Conservation (phyloP, 2,888 invertebrate genomes). For the Drosophila melanosoma region DNA sequence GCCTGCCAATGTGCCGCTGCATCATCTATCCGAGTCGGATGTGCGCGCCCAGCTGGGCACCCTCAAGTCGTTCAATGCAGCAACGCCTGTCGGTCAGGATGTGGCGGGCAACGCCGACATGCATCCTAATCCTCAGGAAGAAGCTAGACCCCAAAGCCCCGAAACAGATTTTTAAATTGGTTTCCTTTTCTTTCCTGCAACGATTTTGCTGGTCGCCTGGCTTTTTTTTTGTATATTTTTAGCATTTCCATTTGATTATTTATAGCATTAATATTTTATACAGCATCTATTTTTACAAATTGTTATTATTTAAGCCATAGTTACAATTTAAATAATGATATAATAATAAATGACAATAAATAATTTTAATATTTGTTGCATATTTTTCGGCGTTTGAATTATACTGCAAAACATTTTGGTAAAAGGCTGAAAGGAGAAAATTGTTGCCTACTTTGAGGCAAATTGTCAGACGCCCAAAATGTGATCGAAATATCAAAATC, state of each 20-base stretch:
- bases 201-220: not conserved
- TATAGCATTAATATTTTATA: constrained; percentile 39
- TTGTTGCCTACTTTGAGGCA: not conserved
- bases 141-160: constrained; percentile 80
- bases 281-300: constrained; percentile 1
- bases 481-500: not conserved
- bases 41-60: constrained; percentile 81
- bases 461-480: not conserved
- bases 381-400: not conserved
- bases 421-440: not conserved
- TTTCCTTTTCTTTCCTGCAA: constrained; percentile 4
- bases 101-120: constrained; percentile 10
- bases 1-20: constrained; percentile 82
- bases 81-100: constrained; percentile 7
- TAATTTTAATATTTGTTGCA: not conserved
- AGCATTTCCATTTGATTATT: constrained; percentile 41
- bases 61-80: constrained; percentile 79
- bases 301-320: not conserved
- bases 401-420: not conserved
- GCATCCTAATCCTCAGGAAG: constrained; percentile 28
- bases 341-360: too few species aligned
- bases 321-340: not conserved
- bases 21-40: constrained; percentile 82
- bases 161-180: constrained; percentile 82
- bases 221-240: constrained; percentile 22